These are phyloP conservation scores for Pediacus dermestoides DNA, from an alignment of 2,888 invertebrate species.

Conservation along the genomic window DNA sequence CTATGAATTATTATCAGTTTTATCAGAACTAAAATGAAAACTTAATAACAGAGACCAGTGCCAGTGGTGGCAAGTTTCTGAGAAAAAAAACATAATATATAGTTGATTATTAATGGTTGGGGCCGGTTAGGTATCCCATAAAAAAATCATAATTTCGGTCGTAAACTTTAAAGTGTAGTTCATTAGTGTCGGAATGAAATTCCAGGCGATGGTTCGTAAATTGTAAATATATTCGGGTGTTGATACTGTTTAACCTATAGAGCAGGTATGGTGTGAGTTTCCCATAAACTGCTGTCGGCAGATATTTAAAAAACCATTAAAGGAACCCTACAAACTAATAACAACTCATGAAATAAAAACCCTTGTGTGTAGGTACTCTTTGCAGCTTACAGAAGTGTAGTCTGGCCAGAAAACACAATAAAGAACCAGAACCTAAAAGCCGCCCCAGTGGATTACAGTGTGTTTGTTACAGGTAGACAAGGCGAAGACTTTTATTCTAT, in stretches of 20 bases:
- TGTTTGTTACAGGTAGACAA: constrained; percentile 25
- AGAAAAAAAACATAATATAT: too few relatives aligned
- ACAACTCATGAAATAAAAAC: constrained; percentile 41
- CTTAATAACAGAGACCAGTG: background rate
- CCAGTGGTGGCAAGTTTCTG: background rate
- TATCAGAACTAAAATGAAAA: too few relatives aligned
- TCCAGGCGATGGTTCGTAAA: constrained; percentile 7
- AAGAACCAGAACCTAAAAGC: too few relatives aligned
- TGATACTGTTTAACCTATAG: constrained; percentile 28
- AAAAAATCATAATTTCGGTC: constrained; percentile 5
- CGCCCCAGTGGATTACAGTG: constrained; percentile 5
- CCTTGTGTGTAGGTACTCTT: too few relatives aligned
- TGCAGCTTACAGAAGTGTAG: too few relatives aligned
- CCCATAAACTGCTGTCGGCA: constrained; percentile 43
- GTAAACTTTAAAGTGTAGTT: constrained; percentile 11
- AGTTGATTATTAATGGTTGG: constrained; percentile 11
- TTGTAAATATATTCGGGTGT: constrained; percentile 22
- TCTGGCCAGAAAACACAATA: too few relatives aligned
- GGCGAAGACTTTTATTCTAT: constrained; percentile 16
- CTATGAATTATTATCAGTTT: too few relatives aligned
- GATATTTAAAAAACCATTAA: constrained; percentile 46
- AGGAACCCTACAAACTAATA: constrained; percentile 43
- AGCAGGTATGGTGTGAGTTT: constrained; percentile 34
- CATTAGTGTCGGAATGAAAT: constrained; percentile 14
- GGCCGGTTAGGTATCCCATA: constrained; percentile 1